Conservation (phyloP, 1,140 invertebrate species). For the Drosophila sulfurigaster region DNA sequence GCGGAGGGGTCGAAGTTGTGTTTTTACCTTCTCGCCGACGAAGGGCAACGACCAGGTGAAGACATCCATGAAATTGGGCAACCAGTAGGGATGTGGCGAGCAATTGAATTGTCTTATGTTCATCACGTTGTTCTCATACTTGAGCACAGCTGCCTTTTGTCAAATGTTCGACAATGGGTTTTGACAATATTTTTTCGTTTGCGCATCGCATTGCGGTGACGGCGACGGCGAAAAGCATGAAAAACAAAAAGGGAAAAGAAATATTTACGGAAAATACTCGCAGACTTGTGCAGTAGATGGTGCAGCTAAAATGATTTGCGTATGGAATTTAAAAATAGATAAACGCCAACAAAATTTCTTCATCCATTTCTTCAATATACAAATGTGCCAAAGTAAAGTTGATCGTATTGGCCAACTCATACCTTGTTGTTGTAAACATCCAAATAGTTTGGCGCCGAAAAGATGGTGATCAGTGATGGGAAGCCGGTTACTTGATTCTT, state of each 20-base stretch:
- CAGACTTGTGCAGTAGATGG: conserved; percentile 41
- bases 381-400: conserved; percentile 42
- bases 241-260: conserved; percentile 31
- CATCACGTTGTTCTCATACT: conserved; percentile 99
- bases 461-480: conserved; percentile 99
- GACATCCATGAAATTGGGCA: conserved; percentile 99
- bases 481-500: conserved; percentile 99
- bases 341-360: conserved; percentile 25
- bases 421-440: conserved; percentile 99
- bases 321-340: conserved; percentile 72
- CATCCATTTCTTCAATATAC: conserved; percentile 56
- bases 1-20: background rate
- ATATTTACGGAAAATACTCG: conserved; percentile 46
- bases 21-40: conserved; percentile 97
- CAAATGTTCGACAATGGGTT: conserved; percentile 69
- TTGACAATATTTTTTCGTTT: conserved; percentile 59
- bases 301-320: conserved; percentile 62
- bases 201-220: conserved; percentile 25
- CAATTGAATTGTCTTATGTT: conserved; percentile 99
- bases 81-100: conserved; percentile 99
- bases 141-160: conserved; percentile 97
- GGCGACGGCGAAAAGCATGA: conserved; percentile 20
- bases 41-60: conserved; percentile 99
- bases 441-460: conserved; percentile 99
- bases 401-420: conserved; percentile 60